These are phyloP conservation scores for Emydura subglobosa DNA, from an alignment of 2,113 vertebrate species.

Conservation along the genomic window DNA sequence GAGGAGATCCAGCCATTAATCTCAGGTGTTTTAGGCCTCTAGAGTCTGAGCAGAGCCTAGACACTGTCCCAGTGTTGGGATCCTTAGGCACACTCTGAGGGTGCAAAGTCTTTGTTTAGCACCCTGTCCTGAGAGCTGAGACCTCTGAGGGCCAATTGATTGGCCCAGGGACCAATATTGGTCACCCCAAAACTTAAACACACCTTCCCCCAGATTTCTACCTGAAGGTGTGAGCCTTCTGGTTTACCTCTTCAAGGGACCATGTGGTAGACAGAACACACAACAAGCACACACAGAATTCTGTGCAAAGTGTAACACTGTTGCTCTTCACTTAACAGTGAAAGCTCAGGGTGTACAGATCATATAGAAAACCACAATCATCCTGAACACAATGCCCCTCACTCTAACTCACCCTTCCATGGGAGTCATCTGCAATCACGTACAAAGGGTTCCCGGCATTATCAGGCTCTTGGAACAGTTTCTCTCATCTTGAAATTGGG, in stretches of 20 bases:
- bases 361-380: not conserved
- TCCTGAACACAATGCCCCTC: not conserved
- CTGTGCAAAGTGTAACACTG: not conserved
- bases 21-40: not conserved
- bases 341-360: not conserved
- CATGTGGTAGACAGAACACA: not conserved
- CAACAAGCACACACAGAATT: not conserved
- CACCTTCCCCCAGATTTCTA: not conserved
- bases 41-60: not conserved
- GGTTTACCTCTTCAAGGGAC: not conserved
- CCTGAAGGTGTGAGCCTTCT: not conserved
- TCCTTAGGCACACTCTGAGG: not conserved
- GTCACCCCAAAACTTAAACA: not conserved
- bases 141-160: no score
- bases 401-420: not conserved
- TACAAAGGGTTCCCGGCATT: not conserved
- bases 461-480: not conserved
- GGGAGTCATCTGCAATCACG: not conserved
- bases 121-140: not conserved
- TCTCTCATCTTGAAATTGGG: not conserved
- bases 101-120: not conserved
- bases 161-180: not conserved
- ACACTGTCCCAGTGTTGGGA: not conserved
- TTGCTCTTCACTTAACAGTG: not conserved
- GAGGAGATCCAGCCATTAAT: not conserved